Evolutionary conservation across 2,888 invertebrate species (phyloP).

Genomic region (Elmis aenea): DNA sequence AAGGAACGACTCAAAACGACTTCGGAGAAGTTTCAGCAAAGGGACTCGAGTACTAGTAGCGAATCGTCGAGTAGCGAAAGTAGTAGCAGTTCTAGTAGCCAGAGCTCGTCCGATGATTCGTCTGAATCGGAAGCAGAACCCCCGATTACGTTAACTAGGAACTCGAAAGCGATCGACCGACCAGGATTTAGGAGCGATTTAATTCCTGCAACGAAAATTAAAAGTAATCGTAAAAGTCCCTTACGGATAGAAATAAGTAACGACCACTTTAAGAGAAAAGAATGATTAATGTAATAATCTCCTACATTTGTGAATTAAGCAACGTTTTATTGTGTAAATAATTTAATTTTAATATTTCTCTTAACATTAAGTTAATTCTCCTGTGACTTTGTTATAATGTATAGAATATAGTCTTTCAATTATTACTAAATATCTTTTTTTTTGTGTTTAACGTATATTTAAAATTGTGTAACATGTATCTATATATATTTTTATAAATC

Average conservation of each 20-base stretch:
- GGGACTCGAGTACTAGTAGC: constrained; percentile 19
- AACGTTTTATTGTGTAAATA: too few species aligned
- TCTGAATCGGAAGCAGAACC: constrained; percentile 19
- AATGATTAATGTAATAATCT: constrained; percentile 3
- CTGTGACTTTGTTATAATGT: too few species aligned
- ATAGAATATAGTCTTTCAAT: too few species aligned
- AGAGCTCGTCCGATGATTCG: constrained; percentile 15
- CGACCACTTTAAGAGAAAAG: constrained; percentile 33
- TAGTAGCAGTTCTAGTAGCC: constrained; percentile 10
- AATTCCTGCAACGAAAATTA: constrained; percentile 13
- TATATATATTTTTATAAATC: too few species aligned
- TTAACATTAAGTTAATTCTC: too few species aligned
- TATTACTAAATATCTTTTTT: too few species aligned
- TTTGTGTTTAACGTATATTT: too few species aligned
- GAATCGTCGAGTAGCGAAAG: constrained; percentile 18
- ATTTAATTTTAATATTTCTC: too few species aligned
- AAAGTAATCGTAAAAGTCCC: constrained; percentile 34
- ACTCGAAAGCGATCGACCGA: constrained; percentile 12
- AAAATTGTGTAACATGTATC: too few species aligned
- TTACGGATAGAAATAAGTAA: constrained; percentile 41
- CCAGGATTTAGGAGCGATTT: constrained; percentile 32
- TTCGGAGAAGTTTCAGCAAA: constrained; percentile 16
- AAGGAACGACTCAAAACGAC: constrained; percentile 24
- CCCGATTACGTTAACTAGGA: constrained; percentile 7
- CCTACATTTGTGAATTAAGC: too few species aligned